Evolutionary conservation across 1,140 invertebrate genomes (phyloP), one percentile per base, ranked within the genome.

Genomic region (Penaeus japonicus): DNA sequence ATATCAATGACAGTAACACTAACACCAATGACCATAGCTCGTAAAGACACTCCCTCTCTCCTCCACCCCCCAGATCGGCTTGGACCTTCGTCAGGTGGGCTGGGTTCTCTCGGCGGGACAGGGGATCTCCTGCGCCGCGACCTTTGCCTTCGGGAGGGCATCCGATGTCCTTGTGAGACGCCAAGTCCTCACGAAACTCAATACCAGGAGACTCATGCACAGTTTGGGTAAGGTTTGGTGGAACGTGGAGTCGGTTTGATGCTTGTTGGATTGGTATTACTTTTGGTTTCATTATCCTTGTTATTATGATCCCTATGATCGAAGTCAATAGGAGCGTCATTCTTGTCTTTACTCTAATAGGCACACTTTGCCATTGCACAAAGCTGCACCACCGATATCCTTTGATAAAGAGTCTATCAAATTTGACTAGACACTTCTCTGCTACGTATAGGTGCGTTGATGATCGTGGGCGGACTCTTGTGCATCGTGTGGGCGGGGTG

Each of bases 401-500:
- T 10, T 39, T 10, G n/a, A n/a, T n/a, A 39, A 7, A 39, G 12
- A 39, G 39, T 39, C 12, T 15, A 47, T 47, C 10, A 47, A 1
- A 47, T 47, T 47, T 12, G 4, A 47, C 15, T 7, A 15, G 10
- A 47, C 47, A 47, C 47, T 47, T 47, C 47, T 47, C 47, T 47
- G 47, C 47, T 15, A 15, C 47, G 1, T 53, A 24, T 73, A 88
- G 87, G 65, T 27, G 83, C 73, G 73, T 7, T 77, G 24, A 15
- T 83, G 30, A 54, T 88, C 54, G 79, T 83, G 24, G 35, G 39
- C 53, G 70, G 80, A 27, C 35, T 83, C 24, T 53, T 47, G 27
- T 54, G 87, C 32, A 83, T 88, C n/a, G 87, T 83, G 54, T 55
- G 27, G 62, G 79, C 65, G n/a, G 87, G 81, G 18, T 88, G 87